These are phyloP conservation scores for Lasioglossum zephyrum DNA, from an alignment of 2,888 invertebrate genomes.

Conservation along the genomic window DNA sequence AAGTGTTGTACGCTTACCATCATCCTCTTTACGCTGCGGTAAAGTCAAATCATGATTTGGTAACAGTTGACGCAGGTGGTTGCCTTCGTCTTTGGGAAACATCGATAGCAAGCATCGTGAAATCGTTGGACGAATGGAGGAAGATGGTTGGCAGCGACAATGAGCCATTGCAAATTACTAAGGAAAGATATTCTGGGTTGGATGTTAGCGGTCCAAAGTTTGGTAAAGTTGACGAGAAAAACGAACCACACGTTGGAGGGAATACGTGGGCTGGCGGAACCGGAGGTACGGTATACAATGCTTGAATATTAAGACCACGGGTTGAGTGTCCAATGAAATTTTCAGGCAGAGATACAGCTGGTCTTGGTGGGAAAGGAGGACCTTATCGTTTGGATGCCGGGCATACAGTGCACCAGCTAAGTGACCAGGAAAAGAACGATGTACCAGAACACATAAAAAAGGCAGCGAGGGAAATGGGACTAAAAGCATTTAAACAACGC, in stretches of 20 bases:
- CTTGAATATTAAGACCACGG: neutral
- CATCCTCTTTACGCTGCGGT: conserved; percentile 83
- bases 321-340: conserved; percentile 38
- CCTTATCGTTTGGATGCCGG: conserved; percentile 97
- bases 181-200: conserved; percentile 88
- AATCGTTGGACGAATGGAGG: conserved; percentile 85
- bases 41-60: conserved; percentile 84
- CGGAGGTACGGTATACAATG: conserved; percentile 86
- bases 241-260: conserved; percentile 97
- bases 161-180: conserved; percentile 90
- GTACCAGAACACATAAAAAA: conserved; percentile 95
- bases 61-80: conserved; percentile 86
- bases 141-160: conserved; percentile 78
- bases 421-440: conserved; percentile 94
- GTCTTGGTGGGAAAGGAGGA: conserved; percentile 97
- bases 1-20: conserved; percentile 84
- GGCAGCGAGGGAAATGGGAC: conserved; percentile 97
- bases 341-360: conserved; percentile 93
- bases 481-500: conserved; percentile 93
- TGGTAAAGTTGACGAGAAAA: conserved; percentile 95
- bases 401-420: conserved; percentile 95
- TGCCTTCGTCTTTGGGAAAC: conserved; percentile 86
- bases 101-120: conserved; percentile 83
- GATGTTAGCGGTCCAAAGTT: conserved; percentile 93
- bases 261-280: conserved; percentile 99